Base-by-base conservation (phyloP, 2,888 invertebrate genomes). In the Ophraella communa region DNA sequence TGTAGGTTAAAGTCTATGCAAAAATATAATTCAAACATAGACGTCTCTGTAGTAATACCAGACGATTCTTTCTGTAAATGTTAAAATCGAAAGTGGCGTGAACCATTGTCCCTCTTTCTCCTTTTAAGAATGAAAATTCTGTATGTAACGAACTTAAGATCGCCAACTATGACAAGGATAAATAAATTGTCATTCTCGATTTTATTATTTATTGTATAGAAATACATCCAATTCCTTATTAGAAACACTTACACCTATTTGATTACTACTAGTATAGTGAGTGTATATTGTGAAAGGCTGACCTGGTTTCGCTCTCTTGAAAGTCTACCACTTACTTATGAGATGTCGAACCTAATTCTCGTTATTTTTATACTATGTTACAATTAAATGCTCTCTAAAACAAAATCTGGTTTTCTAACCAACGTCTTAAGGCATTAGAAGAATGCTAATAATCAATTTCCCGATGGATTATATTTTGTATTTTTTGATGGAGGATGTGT, bases 261-360 rank as follows among this genome's bases (percentile, higher is more conserved):
- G 14, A 55, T 55, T 55, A 42, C 39, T 24, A 17, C 24, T 21
- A 2, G 35, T 21, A 45, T 21, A 45, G 17, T 17, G 49, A 51
- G 27, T 27, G 49, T 21, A 3, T 45, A 30, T 56, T 45, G 56
- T 56, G 56, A 56, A 56, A 56, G 56, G 56, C n/a, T 56, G 56
- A 56, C 56, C 56, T 56, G 45, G 56, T 45, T 56, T 56, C 30
- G 5, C 30, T 30, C 20, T 56, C 27, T 56, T 45, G 56, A 56
- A 56, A 56, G 33, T 56, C 45, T 56, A 45, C 18, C n/a, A 27
- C 14, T 27, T 27, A 24, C 17, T 51, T n/a, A 21, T 24, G 1
- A 55, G 55, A 56, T 56, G 55, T 27, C 55, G 56, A 20, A 45
- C 21, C 20, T 27, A 8, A 44, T 44, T 49, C 17, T 47, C n/a